phyloP scores from a whole-genome alignment of 2,113 vertebrate species.

The Pardalotus punctatus region DNA sequence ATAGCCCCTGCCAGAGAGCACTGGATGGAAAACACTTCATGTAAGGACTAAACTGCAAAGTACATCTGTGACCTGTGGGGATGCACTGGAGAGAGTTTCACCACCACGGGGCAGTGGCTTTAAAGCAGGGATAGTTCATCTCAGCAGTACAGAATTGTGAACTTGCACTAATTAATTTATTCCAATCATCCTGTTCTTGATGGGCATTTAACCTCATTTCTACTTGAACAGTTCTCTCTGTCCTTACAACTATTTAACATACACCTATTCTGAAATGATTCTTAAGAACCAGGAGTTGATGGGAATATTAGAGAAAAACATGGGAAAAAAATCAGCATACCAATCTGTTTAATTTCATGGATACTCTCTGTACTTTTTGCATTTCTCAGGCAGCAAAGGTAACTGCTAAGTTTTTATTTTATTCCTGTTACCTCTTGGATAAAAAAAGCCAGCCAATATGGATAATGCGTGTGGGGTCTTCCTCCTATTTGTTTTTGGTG shows the following conservation, averaged over 20 bases:
- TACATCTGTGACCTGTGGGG: too few species aligned
- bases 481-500: conserved; percentile 33
- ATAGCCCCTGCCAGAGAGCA: neutral
- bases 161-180: neutral
- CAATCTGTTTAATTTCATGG: neutral
- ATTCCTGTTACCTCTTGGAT: neutral
- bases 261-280: neutral
- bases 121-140: neutral
- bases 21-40: neutral
- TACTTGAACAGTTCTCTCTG: neutral
- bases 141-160: neutral
- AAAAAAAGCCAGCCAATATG: neutral
- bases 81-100: neutral
- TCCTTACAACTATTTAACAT: neutral
- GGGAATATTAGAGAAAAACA: neutral
- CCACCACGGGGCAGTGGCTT: fast-evolving
- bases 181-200: neutral
- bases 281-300: neutral
- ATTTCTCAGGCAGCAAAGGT: neutral
- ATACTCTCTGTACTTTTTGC: neutral
- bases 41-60: neutral
- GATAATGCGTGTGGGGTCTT: neutral
- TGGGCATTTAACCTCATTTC: neutral
- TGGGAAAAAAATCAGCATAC: neutral
- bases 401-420: neutral